Conservation (phyloP, 1,140 invertebrate species). For the Sweltsa coloradensis region DNA sequence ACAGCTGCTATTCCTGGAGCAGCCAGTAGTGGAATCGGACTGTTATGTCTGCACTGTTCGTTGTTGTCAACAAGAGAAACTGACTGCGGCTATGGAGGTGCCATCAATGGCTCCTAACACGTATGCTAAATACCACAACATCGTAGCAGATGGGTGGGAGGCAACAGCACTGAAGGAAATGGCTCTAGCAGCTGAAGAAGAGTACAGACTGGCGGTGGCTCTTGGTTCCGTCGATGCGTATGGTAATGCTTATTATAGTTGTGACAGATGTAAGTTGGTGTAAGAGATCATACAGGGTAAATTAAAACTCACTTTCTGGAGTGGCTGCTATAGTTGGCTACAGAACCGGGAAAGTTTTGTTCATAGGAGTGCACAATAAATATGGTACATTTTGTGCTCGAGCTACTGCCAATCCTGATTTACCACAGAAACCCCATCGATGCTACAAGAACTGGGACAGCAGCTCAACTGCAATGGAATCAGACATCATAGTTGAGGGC, state of each 20-base stretch:
- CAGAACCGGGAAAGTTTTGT: no score
- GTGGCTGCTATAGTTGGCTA: no score
- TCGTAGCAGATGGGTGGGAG: conserved; percentile 4
- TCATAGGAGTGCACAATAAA: no score
- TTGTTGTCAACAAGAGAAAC: conserved; percentile 5
- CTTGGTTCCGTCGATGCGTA: conserved; percentile 19
- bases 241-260: conserved; percentile 25
- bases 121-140: conserved; percentile 1
- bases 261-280: conserved; percentile 24
- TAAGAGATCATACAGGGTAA: conserved; percentile 24
- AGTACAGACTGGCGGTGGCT: conserved; percentile 3
- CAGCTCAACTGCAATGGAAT: conserved; percentile 2
- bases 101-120: conserved; percentile 6
- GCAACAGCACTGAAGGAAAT: conserved; percentile 4
- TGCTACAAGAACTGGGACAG: conserved; percentile 2
- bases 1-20: conserved; percentile 1
- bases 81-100: background rate
- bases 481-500: conserved; percentile 6
- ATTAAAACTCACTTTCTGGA: conserved; percentile 23
- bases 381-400: no score
- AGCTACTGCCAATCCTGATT: no score
- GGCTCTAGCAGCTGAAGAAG: conserved; percentile 4
- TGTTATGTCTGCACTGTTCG: no score
- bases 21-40: conserved; percentile 1
- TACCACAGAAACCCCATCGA: no score